A percentile compares a stretch with the other conserved stretches of the same genome.
Conservation (phyloP, 2,113 vertebrate genomes). For the Ptychochromis oligacanthus region DNA sequence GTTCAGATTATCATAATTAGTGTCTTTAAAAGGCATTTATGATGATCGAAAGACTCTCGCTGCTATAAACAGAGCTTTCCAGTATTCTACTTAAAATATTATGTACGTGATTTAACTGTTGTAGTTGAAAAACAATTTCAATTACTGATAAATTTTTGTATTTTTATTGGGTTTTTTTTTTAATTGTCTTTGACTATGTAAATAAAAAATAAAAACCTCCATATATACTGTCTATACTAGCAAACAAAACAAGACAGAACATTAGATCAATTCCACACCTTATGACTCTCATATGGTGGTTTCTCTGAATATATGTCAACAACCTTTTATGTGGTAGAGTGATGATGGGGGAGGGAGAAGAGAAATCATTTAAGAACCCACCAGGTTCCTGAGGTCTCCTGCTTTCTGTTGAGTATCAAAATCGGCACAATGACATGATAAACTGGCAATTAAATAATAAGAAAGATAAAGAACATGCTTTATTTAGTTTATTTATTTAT, state of each 20-base stretch:
- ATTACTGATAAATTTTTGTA: background rate
- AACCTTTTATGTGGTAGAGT: conserved; percentile 1
- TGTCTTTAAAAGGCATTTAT: background rate
- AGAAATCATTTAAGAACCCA: conserved; percentile 6
- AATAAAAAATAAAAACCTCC: background rate
- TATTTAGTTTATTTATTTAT: background rate
- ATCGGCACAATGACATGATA: background rate
- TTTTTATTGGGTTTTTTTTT: background rate
- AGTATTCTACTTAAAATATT: background rate
- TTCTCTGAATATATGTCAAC: background rate
- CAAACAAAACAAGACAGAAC: background rate
- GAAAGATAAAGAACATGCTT: conserved; percentile 9
- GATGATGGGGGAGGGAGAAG: background rate
- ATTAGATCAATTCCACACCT: too few species aligned
- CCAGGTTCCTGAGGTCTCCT: background rate
- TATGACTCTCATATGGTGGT: background rate
- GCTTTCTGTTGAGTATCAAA: background rate
- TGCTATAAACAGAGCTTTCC: too few species aligned
- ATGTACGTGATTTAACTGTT: background rate
- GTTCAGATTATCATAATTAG: background rate
- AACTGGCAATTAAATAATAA: background rate
- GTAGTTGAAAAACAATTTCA: background rate
- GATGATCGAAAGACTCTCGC: background rate
- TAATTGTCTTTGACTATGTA: background rate
- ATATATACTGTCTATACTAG: background rate